Evolutionary conservation across 2,888 invertebrate species (phyloP).

Genomic region (Lydus trimaculatus): DNA sequence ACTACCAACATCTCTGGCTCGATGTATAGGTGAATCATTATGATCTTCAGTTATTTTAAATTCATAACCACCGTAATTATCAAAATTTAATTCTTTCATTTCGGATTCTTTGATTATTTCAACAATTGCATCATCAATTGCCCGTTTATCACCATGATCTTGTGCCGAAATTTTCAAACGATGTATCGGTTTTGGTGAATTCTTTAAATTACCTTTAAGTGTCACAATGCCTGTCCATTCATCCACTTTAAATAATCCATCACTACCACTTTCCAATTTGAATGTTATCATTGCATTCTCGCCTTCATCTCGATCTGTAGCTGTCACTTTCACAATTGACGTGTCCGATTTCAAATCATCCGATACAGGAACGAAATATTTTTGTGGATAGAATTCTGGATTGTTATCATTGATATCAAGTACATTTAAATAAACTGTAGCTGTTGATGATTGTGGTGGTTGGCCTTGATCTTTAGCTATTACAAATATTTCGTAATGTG

Average conservation of each 20-base stretch:
- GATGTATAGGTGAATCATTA: constrained; percentile 66
- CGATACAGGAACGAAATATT: constrained; percentile 80
- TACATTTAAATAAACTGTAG: constrained; percentile 81
- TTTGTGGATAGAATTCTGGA: constrained; percentile 89
- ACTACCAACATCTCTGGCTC: constrained; percentile 78
- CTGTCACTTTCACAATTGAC: constrained; percentile 76
- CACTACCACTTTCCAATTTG: constrained; percentile 79
- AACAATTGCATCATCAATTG: constrained; percentile 77
- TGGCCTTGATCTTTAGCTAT: constrained; percentile 92
- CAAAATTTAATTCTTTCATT: constrained; percentile 77
- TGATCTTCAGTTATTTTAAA: constrained; percentile 86
- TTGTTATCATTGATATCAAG: constrained; percentile 92
- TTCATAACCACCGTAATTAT: constrained; percentile 77
- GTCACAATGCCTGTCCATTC: constrained; percentile 78
- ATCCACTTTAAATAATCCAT: constrained; percentile 82
- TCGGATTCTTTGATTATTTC: constrained; percentile 80
- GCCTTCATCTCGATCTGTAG: constrained; percentile 87
- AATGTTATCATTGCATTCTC: constrained; percentile 85
- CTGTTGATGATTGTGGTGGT: constrained; percentile 89
- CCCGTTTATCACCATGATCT: constrained; percentile 80
- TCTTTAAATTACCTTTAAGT: constrained; percentile 71
- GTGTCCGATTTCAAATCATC: constrained; percentile 73
- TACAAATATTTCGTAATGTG: constrained; percentile 82
- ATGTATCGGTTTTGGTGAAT: constrained; percentile 72
- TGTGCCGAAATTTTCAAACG: constrained; percentile 79